Conservation (phyloP, 2,113 vertebrate species). For the Nerophis ophidion region DNA sequence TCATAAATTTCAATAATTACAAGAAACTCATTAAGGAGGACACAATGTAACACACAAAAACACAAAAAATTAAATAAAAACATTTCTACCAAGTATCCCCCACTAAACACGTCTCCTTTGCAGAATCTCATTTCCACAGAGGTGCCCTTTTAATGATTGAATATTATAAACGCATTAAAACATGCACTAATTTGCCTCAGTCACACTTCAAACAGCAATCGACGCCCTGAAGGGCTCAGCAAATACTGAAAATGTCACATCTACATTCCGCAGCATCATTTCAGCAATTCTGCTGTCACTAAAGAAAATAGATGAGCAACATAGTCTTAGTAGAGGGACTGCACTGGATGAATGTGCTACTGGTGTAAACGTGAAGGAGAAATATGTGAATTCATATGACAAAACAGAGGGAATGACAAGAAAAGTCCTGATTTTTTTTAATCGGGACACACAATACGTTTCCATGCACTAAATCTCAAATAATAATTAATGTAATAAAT, state of each 20-base stretch:
- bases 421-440: background rate
- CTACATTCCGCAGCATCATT: slow-evolving; percentile 42
- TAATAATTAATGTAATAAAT: no score
- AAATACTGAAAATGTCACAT: slow-evolving; percentile 52
- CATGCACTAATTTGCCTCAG: slow-evolving; percentile 49
- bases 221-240: slow-evolving; percentile 40
- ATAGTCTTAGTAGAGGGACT: slow-evolving; percentile 21
- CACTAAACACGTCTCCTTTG: slow-evolving; percentile 27
- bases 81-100: background rate
- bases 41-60: slow-evolving; percentile 37
- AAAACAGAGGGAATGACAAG: slow-evolving; percentile 14
- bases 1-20: slow-evolving; percentile 74
- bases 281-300: slow-evolving; percentile 29
- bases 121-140: slow-evolving; percentile 51
- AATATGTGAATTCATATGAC: slow-evolving; percentile 1
- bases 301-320: slow-evolving; percentile 28
- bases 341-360: slow-evolving; percentile 1
- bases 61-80: no score
- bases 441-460: no score
- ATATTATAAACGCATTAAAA: slow-evolving; percentile 63
- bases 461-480: no score
- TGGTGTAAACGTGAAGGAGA: background rate
- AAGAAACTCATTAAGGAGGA: slow-evolving; percentile 59
- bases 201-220: slow-evolving; percentile 43
- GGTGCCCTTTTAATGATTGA: slow-evolving; percentile 61